Conservation (phyloP, 2,113 vertebrate species). For the Cynopterus brachyotis region DNA sequence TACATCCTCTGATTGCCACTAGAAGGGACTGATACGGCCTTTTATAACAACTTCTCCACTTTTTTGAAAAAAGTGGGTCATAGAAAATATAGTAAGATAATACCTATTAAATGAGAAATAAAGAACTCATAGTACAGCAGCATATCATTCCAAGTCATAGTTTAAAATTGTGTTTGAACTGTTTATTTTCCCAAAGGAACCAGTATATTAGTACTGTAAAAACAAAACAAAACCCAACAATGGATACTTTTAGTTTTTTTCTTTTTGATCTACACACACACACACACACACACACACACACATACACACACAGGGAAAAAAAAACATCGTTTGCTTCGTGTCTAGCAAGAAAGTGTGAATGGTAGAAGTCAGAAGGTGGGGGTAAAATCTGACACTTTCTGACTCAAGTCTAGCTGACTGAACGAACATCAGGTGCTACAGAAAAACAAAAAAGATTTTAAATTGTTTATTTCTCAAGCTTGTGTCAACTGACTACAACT, state of each 20-base stretch:
- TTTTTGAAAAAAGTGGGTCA: background rate
- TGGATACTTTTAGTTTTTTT: background rate
- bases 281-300: background rate
- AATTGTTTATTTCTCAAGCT: background rate
- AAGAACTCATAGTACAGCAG: background rate
- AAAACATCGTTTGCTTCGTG: background rate
- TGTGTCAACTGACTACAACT: conserved; percentile 6
- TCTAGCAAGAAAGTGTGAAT: conserved; percentile 10
- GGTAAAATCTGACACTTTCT: background rate
- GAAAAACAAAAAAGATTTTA: conserved; percentile 3
- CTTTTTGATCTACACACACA: background rate
- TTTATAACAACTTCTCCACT: background rate
- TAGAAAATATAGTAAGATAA: background rate
- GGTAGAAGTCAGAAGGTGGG: background rate
- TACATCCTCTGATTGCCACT: fast-evolving
- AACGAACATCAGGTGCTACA: background rate
- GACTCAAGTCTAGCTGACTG: conserved; percentile 2
- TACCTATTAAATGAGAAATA: background rate
- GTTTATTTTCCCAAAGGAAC: background rate
- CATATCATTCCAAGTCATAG: background rate
- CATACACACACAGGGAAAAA: too few species aligned
- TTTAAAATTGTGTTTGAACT: conserved; percentile 9
- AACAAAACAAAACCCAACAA: background rate
- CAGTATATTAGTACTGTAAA: background rate
- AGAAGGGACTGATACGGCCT: background rate